Percentiles rank a stretch among this genome's conserved stretches.
Evolutionary conservation across 2,113 vertebrate genomes (phyloP).

Genomic region (Junco hyemalis): DNA sequence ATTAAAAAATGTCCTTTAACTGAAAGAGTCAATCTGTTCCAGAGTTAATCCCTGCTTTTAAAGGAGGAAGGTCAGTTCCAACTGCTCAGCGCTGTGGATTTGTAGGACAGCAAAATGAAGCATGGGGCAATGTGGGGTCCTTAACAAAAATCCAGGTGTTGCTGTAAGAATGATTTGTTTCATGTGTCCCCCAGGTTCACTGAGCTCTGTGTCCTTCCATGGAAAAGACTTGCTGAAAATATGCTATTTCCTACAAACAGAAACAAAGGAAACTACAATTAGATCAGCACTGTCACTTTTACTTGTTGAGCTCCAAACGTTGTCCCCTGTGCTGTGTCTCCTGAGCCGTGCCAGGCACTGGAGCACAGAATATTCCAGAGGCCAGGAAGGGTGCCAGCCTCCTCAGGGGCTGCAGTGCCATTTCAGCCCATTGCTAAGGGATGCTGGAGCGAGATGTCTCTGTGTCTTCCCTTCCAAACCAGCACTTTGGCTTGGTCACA

Average conservation of each 20-base stretch:
- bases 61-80: neutral
- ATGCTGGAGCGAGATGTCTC: slow-evolving; percentile 11
- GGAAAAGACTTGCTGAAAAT: neutral
- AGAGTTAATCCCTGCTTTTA: neutral
- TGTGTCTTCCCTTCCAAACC: neutral
- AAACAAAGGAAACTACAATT: neutral
- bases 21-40: neutral
- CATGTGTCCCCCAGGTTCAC: neutral
- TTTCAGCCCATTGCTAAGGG: slow-evolving; percentile 19
- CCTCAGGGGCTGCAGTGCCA: neutral
- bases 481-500: slow-evolving; percentile 29
- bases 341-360: neutral
- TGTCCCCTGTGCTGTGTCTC: neutral
- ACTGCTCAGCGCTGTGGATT: neutral
- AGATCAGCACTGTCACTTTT: neutral
- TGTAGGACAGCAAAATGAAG: neutral
- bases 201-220: neutral
- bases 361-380: neutral
- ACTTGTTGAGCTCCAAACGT: neutral
- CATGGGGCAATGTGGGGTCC: neutral
- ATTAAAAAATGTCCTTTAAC: neutral
- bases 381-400: neutral
- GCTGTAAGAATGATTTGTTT: neutral
- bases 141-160: neutral
- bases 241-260: neutral